These are phyloP conservation scores for Takifugu rubripes DNA, from an alignment of 2,797 vertebrate species.

Conservation along the genomic window DNA sequence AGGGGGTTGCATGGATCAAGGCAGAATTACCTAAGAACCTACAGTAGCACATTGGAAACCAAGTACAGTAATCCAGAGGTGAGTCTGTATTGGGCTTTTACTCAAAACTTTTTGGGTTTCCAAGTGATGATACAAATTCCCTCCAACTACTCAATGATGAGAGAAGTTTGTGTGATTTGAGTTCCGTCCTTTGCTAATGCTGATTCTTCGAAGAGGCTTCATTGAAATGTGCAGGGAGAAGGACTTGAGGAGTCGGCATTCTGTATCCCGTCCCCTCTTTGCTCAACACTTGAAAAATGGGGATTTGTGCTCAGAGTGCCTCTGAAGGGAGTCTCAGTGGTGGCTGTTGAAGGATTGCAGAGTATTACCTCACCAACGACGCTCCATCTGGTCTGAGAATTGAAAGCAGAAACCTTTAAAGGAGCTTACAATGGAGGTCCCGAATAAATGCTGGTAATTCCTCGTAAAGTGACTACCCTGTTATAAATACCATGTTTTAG, in stretches of 20 bases:
- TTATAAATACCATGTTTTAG: neutral
- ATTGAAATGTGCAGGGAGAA: conserved; percentile 1
- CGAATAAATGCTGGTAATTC: conserved; percentile 8
- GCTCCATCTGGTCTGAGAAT: conserved; percentile 10
- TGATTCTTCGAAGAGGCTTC: conserved; percentile 9
- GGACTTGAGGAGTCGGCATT: conserved; percentile 4
- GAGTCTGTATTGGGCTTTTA: too few species aligned
- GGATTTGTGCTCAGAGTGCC: conserved; percentile 12
- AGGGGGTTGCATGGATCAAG: conserved; percentile 27
- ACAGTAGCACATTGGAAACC: neutral
- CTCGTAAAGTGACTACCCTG: neutral
- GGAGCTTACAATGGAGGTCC: conserved; percentile 9
- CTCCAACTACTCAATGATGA: neutral
- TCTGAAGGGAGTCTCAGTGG: conserved; percentile 22
- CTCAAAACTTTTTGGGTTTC: too few species aligned
- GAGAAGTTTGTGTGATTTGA: conserved; percentile 4
- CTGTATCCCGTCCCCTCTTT: conserved; percentile 9
- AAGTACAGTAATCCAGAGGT: too few species aligned
- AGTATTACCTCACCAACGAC: conserved; percentile 14
- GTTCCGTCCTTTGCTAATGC: conserved; percentile 2
- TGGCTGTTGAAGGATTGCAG: conserved; percentile 16
- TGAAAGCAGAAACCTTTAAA: conserved; percentile 16
- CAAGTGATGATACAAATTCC: too few species aligned
- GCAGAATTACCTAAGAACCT: conserved; percentile 33
- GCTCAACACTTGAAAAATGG: conserved; percentile 15